phyloP scores from a whole-genome alignment of 2,113 vertebrate species.

The Clarias magur region DNA sequence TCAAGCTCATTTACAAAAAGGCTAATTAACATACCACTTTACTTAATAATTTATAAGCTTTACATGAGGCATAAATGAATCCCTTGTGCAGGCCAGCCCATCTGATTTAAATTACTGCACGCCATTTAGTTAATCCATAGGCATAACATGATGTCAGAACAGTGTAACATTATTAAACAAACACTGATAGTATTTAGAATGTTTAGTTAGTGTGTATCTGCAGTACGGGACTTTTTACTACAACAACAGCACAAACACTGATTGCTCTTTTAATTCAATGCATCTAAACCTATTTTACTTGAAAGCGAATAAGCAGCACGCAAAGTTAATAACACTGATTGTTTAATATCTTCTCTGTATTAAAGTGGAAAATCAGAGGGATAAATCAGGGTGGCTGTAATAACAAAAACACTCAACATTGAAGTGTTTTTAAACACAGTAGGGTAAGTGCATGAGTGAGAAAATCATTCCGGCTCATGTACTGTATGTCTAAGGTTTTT shows the following conservation, averaged over 20 bases:
- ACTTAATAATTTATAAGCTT: neutral
- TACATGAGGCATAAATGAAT: neutral
- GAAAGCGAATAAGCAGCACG: neutral
- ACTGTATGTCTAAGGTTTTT: neutral
- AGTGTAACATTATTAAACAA: neutral
- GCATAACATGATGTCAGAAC: neutral
- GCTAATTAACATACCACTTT: neutral
- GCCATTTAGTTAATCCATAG: neutral
- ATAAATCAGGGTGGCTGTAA: neutral
- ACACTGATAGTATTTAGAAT: neutral
- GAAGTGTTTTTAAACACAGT: constrained; percentile 8
- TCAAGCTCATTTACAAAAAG: neutral
- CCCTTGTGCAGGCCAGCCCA: neutral
- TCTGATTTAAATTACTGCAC: neutral
- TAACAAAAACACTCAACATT: constrained; percentile 12
- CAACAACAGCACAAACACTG: neutral
- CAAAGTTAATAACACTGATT: neutral
- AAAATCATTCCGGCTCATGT: neutral
- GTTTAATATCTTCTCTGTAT: neutral
- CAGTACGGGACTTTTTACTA: neutral
- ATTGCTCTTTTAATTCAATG: neutral
- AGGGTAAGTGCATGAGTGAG: neutral
- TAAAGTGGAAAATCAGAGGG: neutral
- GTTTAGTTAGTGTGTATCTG: neutral
- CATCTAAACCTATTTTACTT: neutral